Conservation (phyloP, 2,888 invertebrate genomes). For the Athripsodes cinereus region DNA sequence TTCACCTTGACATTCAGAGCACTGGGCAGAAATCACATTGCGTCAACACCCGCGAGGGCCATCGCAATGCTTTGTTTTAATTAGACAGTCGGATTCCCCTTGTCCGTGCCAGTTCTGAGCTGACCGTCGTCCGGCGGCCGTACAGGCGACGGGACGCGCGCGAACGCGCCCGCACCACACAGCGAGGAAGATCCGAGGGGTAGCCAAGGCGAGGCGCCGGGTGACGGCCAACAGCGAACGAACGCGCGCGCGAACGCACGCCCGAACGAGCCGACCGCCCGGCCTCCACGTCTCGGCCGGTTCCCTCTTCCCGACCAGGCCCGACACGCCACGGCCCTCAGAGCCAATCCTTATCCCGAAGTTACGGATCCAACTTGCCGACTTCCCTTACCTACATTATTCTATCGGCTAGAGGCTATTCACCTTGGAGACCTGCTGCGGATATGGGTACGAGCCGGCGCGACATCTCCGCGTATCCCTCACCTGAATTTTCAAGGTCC, state of each 20-base stretch:
- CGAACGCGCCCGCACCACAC: slow-evolving; percentile 28
- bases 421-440: slow-evolving; percentile 72
- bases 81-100: slow-evolving; percentile 61
- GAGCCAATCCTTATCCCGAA: slow-evolving; percentile 70
- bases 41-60: slow-evolving; percentile 55
- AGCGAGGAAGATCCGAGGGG: slow-evolving; percentile 36
- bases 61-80: slow-evolving; percentile 66
- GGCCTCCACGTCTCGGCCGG: slow-evolving; percentile 26
- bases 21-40: slow-evolving; percentile 67
- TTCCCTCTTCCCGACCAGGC: slow-evolving; percentile 42
- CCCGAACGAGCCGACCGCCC: no score
- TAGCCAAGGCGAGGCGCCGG: slow-evolving; percentile 37
- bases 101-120: slow-evolving; percentile 59
- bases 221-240: no score
- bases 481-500: slow-evolving; percentile 38
- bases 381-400: slow-evolving; percentile 64
- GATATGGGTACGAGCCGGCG: slow-evolving; percentile 58
- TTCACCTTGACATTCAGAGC: slow-evolving; percentile 60
- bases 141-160: slow-evolving; percentile 31
- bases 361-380: slow-evolving; percentile 61
- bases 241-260: no score
- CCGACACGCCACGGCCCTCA: slow-evolving; percentile 59
- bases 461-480: slow-evolving; percentile 32
- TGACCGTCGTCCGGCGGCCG: slow-evolving; percentile 49
- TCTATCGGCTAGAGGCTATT: slow-evolving; percentile 62